These are phyloP conservation scores for Pteruthius melanotis DNA, from an alignment of 2,113 vertebrate species.

Conservation along the genomic window DNA sequence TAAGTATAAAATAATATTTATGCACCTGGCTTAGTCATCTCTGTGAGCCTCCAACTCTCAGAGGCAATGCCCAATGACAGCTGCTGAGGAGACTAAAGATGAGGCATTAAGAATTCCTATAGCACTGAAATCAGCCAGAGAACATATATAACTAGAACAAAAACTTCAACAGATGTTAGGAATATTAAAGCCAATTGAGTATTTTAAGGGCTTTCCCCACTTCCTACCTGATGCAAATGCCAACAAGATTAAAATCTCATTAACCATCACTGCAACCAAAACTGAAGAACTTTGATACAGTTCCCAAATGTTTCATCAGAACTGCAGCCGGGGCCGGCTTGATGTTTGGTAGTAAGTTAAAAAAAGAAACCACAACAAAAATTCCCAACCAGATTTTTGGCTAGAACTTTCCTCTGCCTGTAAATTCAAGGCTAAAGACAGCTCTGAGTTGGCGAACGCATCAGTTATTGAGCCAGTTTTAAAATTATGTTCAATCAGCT, in stretches of 20 bases:
- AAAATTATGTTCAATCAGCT: neutral
- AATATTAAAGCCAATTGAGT: constrained; percentile 9
- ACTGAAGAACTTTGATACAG: neutral
- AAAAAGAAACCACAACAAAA: neutral
- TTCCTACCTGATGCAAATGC: constrained; percentile 44
- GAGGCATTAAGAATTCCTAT: constrained; percentile 24
- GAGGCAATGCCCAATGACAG: constrained; percentile 44
- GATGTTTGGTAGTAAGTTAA: neutral
- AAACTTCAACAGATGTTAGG: constrained; percentile 53
- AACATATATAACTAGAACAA: constrained; percentile 32
- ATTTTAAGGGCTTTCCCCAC: constrained; percentile 36
- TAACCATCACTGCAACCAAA: neutral
- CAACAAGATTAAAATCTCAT: constrained; percentile 56
- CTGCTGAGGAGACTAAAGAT: constrained; percentile 31
- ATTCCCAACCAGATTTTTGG: neutral
- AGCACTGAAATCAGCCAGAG: constrained; percentile 25
- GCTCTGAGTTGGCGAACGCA: neutral
- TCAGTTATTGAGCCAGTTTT: neutral
- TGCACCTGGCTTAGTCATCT: constrained; percentile 21
- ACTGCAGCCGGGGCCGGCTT: neutral
- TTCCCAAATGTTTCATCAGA: neutral
- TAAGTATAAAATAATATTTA: constrained; percentile 53
- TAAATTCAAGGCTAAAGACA: neutral
- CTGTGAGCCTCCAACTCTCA: constrained; percentile 21
- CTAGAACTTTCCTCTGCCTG: neutral